Evolutionary conservation across 1,140 invertebrate genomes (phyloP), one percentile per base, ranked within the genome.

Genomic region (Phymastichus coffea): DNA sequence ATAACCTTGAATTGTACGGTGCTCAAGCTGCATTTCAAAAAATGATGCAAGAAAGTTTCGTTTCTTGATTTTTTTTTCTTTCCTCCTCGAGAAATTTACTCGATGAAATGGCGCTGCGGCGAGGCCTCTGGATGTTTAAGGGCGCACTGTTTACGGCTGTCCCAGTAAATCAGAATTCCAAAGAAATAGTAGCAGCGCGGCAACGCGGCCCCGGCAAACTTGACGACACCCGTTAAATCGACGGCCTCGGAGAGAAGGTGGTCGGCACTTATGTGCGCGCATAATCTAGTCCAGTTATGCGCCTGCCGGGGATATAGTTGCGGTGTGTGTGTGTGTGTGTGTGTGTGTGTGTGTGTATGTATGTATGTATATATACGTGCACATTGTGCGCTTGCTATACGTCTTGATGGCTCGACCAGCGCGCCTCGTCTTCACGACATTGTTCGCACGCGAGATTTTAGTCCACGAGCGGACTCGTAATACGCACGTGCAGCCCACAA

Each of bases 181-280:
- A 19, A 49, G 20, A 64, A 12, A 51, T 52, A 61, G 54, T 43
- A 41, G 56, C 51, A 57, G 9, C 30, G 53, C 38, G 51, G 43
- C 7, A 10, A 15, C 41, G 40, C 23, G 40, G 53, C 44, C 25
- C 57, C 43, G 51, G 12, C 14, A 33, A 54, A 26, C 38, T 58
- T 57, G 63, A 68, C 73, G 74, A 75, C 74, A 76, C 73, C 74
- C 75, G 74, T 77, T 78, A 78, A 78, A 72, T 75, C 53, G 70
- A 63, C 56, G 49, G 61, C 41, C 44, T 57, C 59, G 57, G 48
- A 56, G 46, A 43, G 58, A 4, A 30, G 44, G 46, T n/a, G n/a
- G 66, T 62, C 61, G 61, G 64, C 61, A 64, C 53, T 52, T 53
- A 64, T 63, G 57, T 57, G 63, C 65, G 62, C 64, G 56, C 61